Evolutionary conservation across 2,113 vertebrate species (phyloP), one percentile per base, ranked within the genome.

Genomic region (Cisticola juncidis): DNA sequence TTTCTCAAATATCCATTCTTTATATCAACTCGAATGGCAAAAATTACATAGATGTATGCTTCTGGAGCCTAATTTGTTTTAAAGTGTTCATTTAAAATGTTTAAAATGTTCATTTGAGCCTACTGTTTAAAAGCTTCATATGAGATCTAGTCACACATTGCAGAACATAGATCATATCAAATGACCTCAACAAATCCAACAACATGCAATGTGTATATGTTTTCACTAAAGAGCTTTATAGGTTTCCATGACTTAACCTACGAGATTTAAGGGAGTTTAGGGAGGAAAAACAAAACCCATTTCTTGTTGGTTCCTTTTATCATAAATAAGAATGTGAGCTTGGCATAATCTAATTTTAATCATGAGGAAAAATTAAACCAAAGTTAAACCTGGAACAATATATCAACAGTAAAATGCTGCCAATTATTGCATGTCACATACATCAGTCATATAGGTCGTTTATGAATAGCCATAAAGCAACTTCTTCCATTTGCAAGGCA

Each of bases 211-310:
- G 56, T 58, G 19, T 91, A 45, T 69, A 57, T 72, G 58, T 73
- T 95, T 92, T 92, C 42, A 88, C 78, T 84, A 88, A 92, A 70
- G 58, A 61, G 45, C 62, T 97, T 92, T 95, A 94, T 94, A 79
- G 66, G 70, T 95, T 95, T 92, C 91, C 94, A 89, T 96, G 89
- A 95, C 89, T 92, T 94, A 97, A 95, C 78, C 66, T 85, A 65
- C 36, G 90, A 92, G 47, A 23, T 94, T 91, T 95, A 92, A 89
- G 58, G 29, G 29, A 50, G 18, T 89, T 94, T 95, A 87, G 53
- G 33, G 45, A 94, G 54, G 53, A 95, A 96, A 94, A 94, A 81
- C 88, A 92, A 96, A 92, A 25, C 73, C 58, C 54, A 94, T 94
- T 94, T 81, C 89, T 92, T 95, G 35, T 71, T 91, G 50, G 81